Base-by-base conservation (phyloP, 2,797 vertebrate species). In the Tragelaphus eurycerus region DNA sequence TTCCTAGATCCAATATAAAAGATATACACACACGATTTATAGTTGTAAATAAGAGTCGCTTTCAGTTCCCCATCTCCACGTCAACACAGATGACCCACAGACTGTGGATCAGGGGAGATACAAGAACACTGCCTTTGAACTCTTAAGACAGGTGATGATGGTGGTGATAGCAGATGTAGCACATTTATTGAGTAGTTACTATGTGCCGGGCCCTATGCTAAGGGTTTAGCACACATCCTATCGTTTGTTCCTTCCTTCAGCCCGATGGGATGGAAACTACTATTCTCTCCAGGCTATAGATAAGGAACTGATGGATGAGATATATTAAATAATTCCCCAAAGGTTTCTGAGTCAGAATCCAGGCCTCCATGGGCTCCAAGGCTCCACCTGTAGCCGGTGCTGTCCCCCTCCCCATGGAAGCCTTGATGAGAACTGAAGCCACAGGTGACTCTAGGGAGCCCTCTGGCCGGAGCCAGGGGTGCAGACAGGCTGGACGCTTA, bases 351-450 rank as follows among this genome's bases (percentile, higher is more conserved):
- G 60, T 62, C 0, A 0, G 60, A 62, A 31, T 31, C 60, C 60
- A 62, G 60, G 60, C 14, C 60, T 62, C 50, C 12, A 55, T 81
- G 62, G 2, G 4, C n/a, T 10, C 54, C 0, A 23, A 31, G 78
- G 14, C 71, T 29, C 46, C 23, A 3, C 62, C 17, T 7, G 2
- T 55, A 14, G 31, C 71, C 25, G 62, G 16, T 5, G 14, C 34
- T n/a, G 2, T 6, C 19, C 6, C 14, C 60, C 6, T 25, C 23
- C 74, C 50, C 1, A 0, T 3, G 2, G 12, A 15, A 48, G 16
- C 83, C 7, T 19, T 59, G 9, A 1, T 25, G 16, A 55, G 46
- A 11, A 14, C 29, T 17, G 29, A 67, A 46, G 54, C 31, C 10
- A 0, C 59, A 19, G 46, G 23, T 14, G 25, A 31, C 84, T 84